Percentiles rank a stretch among this genome's conserved stretches.
These are phyloP conservation scores for Dinomys branickii DNA, from an alignment of 2,113 vertebrate genomes.

Conservation along the genomic window DNA sequence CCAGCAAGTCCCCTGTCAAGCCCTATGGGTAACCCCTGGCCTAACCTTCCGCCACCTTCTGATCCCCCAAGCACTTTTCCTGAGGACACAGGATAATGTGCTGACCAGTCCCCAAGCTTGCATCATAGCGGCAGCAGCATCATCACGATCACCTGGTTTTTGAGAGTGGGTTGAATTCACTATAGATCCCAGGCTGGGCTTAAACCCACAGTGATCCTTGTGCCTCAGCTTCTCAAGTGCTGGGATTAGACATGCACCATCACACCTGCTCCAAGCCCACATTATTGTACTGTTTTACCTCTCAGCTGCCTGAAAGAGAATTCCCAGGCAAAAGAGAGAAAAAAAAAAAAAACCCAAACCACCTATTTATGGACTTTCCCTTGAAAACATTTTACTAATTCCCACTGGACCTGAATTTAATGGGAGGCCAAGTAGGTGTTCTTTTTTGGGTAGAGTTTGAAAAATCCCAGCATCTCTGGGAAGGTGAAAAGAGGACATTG, in stretches of 20 bases:
- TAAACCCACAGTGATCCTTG: not conserved
- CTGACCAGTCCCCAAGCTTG: not conserved
- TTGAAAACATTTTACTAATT: not conserved
- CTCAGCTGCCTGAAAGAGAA: not conserved
- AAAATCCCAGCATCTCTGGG: not conserved
- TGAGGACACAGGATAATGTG: not conserved
- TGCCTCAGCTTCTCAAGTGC: not conserved
- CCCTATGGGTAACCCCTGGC: not conserved
- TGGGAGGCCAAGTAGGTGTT: not conserved
- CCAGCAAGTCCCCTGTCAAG: not conserved
- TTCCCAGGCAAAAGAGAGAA: not conserved
- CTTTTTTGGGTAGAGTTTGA: slow-evolving; percentile 17
- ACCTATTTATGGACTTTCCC: not conserved
- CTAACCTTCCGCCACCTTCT: not conserved
- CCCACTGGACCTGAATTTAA: not conserved
- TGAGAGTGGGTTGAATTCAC: not conserved
- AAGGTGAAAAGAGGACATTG: not conserved
- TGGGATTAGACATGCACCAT: not conserved
- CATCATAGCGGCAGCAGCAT: not conserved
- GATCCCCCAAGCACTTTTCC: not conserved
- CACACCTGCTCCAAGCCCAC: not conserved
- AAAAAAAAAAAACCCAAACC: not conserved
- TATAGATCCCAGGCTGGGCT: not conserved
- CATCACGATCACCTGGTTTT: not conserved
- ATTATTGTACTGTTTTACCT: not conserved